Conservation (phyloP, 2,113 vertebrate genomes). For the Leptodactylus fuscus region DNA sequence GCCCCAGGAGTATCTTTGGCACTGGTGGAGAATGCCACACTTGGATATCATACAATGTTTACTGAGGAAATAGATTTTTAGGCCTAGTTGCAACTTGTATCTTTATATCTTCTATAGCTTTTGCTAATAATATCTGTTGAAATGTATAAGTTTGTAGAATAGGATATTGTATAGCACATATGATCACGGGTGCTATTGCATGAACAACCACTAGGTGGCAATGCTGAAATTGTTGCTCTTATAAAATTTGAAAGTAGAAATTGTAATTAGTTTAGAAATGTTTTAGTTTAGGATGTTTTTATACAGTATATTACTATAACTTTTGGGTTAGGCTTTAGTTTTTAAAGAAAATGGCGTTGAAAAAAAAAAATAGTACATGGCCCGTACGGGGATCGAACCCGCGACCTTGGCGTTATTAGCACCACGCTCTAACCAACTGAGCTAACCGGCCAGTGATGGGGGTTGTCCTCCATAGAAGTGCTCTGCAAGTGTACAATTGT, state of each 20-base stretch:
- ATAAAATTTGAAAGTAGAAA: not conserved
- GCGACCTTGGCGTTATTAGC: constrained; percentile 11
- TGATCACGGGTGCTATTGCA: not conserved
- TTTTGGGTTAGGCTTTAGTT: not conserved
- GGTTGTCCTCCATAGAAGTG: not conserved
- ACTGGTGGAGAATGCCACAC: too few relatives aligned
- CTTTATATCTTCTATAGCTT: too few relatives aligned
- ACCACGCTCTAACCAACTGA: constrained; percentile 23
- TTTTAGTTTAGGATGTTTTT: too few relatives aligned
- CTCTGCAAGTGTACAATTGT: not conserved
- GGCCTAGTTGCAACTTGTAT: too few relatives aligned
- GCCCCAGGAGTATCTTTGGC: too few relatives aligned
- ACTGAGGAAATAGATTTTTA: too few relatives aligned
- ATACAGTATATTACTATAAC: not conserved
- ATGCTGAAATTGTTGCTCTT: not conserved
- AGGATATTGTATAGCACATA: not conserved
- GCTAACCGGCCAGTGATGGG: not conserved
- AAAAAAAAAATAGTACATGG: not conserved
- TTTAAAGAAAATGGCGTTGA: not conserved
- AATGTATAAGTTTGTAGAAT: too few relatives aligned
- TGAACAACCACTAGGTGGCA: not conserved
- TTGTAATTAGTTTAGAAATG: not conserved
- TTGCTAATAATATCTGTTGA: too few relatives aligned
- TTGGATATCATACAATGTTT: too few relatives aligned
- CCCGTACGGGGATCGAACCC: constrained; percentile 22